Percentiles rank a stretch among this genome's conserved stretches.
Evolutionary conservation across 1,140 invertebrate species (phyloP).

Genomic region (Cepaea nemoralis): DNA sequence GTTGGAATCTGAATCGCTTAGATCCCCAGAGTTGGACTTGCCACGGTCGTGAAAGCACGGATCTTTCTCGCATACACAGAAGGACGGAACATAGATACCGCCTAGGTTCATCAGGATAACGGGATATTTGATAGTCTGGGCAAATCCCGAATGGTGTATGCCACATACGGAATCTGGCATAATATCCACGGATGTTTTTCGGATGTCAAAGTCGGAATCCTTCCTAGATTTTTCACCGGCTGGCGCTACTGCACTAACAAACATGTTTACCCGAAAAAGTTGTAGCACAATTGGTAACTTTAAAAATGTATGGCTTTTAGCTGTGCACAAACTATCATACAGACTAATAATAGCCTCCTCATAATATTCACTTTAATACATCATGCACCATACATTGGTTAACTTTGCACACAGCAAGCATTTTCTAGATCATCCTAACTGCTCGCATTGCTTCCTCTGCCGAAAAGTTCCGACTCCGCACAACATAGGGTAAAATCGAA

Average conservation of each 20-base stretch:
- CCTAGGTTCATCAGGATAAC: conserved; percentile 24
- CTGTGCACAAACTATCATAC: too few relatives aligned
- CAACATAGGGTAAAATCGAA: background rate
- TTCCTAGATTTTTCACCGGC: background rate
- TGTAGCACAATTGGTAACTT: too few relatives aligned
- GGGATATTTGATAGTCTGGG: conserved; percentile 17
- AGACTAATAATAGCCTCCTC: too few relatives aligned
- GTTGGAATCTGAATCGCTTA: background rate
- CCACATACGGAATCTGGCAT: background rate
- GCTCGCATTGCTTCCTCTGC: background rate
- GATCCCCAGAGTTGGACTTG: background rate
- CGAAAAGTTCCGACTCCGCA: background rate
- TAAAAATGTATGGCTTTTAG: too few relatives aligned
- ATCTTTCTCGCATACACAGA: background rate
- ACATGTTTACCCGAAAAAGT: background rate
- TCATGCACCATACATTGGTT: too few relatives aligned
- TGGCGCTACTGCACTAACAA: conserved; percentile 20
- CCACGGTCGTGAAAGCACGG: background rate
- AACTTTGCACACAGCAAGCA: too few relatives aligned
- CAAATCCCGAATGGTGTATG: background rate
- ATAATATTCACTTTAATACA: too few relatives aligned
- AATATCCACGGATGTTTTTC: background rate
- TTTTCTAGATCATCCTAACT: too few relatives aligned
- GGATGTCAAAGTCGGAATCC: background rate
- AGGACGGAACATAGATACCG: conserved; percentile 30